phyloP scores from a whole-genome alignment of 1,140 invertebrate genomes.

The Hermetia illucens region DNA sequence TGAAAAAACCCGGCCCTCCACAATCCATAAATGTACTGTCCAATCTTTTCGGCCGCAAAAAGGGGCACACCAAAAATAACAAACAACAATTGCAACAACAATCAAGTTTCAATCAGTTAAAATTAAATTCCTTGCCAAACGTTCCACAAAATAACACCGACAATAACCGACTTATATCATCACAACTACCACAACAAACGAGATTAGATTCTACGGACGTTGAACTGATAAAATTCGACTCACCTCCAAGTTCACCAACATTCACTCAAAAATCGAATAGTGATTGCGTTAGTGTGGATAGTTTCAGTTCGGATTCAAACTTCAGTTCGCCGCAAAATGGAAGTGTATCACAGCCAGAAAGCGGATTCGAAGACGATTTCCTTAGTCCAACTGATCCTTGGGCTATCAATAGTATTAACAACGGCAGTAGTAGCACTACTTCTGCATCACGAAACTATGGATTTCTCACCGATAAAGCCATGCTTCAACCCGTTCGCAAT shows the following conservation, averaged over 20 bases:
- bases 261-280: conserved; percentile 57
- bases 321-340: conserved; percentile 37
- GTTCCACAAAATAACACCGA: too few species aligned
- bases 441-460: too few species aligned
- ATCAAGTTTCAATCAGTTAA: too few species aligned
- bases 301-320: conserved; percentile 51
- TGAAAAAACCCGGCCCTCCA: conserved; percentile 8
- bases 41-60: conserved; percentile 26
- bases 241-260: conserved; percentile 54
- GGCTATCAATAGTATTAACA: conserved; percentile 21
- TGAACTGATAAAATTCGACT: conserved; percentile 43
- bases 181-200: neutral
- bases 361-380: conserved; percentile 63
- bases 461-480: conserved; percentile 13
- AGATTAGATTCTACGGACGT: conserved; percentile 18
- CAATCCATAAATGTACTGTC: conserved; percentile 35
- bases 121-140: too few species aligned
- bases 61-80: too few species aligned
- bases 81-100: too few species aligned
- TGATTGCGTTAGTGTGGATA: conserved; percentile 55
- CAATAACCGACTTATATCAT: conserved; percentile 17
- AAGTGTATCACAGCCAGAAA: conserved; percentile 57
- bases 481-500: conserved; percentile 17
- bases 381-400: conserved; percentile 34
- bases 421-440: conserved; percentile 24